Conservation (phyloP, 2,797 vertebrate species). For the Ceryle rudis region DNA sequence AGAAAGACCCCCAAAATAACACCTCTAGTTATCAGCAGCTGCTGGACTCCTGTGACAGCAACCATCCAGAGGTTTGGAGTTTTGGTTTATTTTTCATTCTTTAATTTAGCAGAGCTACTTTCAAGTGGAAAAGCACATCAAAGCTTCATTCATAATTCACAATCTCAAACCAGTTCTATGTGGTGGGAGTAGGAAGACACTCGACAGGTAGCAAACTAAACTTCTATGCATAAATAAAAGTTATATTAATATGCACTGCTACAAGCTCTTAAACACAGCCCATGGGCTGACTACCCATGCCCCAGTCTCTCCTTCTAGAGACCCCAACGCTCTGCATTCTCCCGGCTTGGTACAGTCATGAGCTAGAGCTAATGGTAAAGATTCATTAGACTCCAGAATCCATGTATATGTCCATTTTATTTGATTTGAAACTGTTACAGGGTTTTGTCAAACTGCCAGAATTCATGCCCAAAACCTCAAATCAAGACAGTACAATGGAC, state of each 20-base stretch:
- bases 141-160: background rate
- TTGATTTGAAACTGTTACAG: constrained; percentile 80
- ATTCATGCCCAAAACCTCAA: constrained; percentile 75
- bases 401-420: constrained; percentile 76
- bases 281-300: background rate
- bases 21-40: background rate
- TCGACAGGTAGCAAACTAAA: background rate
- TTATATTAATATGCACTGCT: background rate
- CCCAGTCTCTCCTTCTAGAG: background rate
- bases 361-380: constrained; percentile 27
- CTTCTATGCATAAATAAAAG: background rate
- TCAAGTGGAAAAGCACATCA: background rate
- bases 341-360: background rate
- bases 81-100: background rate
- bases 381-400: constrained; percentile 56
- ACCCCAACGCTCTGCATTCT: background rate
- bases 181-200: background rate
- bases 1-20: background rate
- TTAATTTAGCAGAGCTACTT: background rate
- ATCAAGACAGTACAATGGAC: constrained; percentile 73
- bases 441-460: constrained; percentile 77
- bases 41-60: background rate
- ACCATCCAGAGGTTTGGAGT: background rate
- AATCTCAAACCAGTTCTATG: background rate
- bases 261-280: background rate